A percentile compares a stretch with the other conserved stretches of the same genome.
Conservation (phyloP, 2,888 invertebrate species). For the Epiblema foenella region DNA sequence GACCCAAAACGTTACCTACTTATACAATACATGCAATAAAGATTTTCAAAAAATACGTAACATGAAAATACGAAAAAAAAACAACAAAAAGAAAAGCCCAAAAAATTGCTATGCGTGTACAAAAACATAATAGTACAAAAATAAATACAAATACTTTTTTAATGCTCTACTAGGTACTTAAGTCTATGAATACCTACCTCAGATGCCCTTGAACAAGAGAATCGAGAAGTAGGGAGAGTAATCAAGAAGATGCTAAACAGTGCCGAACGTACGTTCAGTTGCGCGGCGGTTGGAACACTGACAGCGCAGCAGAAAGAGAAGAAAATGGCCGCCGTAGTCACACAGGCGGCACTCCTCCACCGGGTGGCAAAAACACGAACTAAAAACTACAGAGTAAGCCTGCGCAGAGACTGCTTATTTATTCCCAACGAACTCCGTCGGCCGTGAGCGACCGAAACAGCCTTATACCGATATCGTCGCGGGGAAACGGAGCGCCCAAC, state of each 20-base stretch:
- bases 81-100: background rate
- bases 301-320: constrained; percentile 77
- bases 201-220: constrained; percentile 54
- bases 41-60: background rate
- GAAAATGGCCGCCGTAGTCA: constrained; percentile 75
- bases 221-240: constrained; percentile 71
- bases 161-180: constrained; percentile 1
- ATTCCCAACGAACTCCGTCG: background rate
- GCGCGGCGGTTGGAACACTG: constrained; percentile 70
- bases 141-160: constrained; percentile 43
- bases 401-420: constrained; percentile 54
- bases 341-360: constrained; percentile 61
- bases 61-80: background rate
- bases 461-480: constrained; percentile 36
- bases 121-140: constrained; percentile 6
- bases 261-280: constrained; percentile 62
- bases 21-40: background rate
- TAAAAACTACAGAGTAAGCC: constrained; percentile 56
- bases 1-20: background rate
- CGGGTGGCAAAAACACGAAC: constrained; percentile 58
- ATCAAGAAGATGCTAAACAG: constrained; percentile 66
- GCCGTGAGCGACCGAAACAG: constrained; percentile 30
- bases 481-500: constrained; percentile 41
- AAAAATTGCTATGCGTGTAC: background rate
- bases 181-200: constrained; percentile 55